Percentiles rank a stretch among this genome's conserved stretches.
Evolutionary conservation across 2,797 vertebrate species (phyloP).

Genomic region (Oryzias dopingdopingensis): DNA sequence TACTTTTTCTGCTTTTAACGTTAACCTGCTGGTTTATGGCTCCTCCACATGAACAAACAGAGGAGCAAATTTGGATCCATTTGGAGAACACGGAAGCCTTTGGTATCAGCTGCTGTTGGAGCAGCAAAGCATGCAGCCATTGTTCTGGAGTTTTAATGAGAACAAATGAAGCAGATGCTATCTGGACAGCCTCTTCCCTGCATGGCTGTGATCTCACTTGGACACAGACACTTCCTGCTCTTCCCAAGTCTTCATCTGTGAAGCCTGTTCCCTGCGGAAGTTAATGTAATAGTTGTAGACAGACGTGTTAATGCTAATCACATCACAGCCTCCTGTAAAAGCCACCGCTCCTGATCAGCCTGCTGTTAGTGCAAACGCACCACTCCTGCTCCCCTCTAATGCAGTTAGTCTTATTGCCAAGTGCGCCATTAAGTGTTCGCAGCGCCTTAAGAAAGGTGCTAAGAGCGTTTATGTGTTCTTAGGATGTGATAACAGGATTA

Average conservation of each 20-base stretch:
- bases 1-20: no score
- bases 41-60: no score
- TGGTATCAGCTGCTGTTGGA: no score
- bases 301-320: slow-evolving; percentile 48
- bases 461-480: slow-evolving; percentile 58
- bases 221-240: slow-evolving; percentile 35
- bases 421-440: slow-evolving; percentile 36
- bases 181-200: no score
- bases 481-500: slow-evolving; percentile 42
- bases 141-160: no score
- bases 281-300: slow-evolving; percentile 48
- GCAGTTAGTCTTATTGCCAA: slow-evolving; percentile 53
- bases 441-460: slow-evolving; percentile 55
- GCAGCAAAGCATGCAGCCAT: no score
- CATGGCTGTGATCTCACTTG: neutral
- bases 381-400: slow-evolving; percentile 52
- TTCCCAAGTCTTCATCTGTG: slow-evolving; percentile 45
- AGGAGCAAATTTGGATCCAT: no score
- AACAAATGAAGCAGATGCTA: no score
- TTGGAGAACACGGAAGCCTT: no score
- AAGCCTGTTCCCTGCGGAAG: slow-evolving; percentile 40
- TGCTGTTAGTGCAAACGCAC: slow-evolving; percentile 34
- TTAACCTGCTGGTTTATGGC: no score
- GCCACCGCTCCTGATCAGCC: slow-evolving; percentile 30
- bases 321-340: slow-evolving; percentile 46